Evolutionary conservation across 2,113 vertebrate genomes (phyloP).

Genomic region (Entelurus aequoreus): DNA sequence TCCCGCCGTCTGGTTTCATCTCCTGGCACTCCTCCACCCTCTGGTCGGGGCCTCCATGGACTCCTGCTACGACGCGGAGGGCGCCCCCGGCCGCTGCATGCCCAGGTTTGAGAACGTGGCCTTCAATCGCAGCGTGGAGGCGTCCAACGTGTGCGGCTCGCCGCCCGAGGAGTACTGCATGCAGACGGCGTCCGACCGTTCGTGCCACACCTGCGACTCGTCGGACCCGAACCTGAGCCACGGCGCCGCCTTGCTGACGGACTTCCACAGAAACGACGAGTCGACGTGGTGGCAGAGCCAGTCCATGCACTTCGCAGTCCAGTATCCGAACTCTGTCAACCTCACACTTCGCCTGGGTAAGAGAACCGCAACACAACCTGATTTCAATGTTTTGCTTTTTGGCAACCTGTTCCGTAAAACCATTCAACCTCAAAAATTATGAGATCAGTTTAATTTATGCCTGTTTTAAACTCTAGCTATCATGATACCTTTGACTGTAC

Average conservation of each 20-base stretch:
- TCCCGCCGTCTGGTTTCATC: slow-evolving; percentile 38
- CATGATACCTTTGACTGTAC: too few species aligned
- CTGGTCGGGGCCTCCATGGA: slow-evolving; percentile 64
- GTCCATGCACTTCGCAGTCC: slow-evolving; percentile 87
- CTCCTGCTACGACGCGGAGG: slow-evolving; percentile 74
- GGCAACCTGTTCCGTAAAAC: too few species aligned
- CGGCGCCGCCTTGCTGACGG: slow-evolving; percentile 81
- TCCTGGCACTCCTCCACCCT: slow-evolving; percentile 26
- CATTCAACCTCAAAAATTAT: too few species aligned
- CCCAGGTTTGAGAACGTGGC: slow-evolving; percentile 87
- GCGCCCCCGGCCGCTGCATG: slow-evolving; percentile 77
- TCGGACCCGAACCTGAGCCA: slow-evolving; percentile 69
- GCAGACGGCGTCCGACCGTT: slow-evolving; percentile 78
- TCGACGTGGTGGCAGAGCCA: slow-evolving; percentile 97
- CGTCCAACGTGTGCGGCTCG: slow-evolving; percentile 80
- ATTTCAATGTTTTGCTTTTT: background rate
- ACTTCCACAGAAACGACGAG: slow-evolving; percentile 88
- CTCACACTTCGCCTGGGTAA: slow-evolving; percentile 86
- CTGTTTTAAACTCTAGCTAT: too few species aligned
- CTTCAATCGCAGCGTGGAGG: slow-evolving; percentile 71
- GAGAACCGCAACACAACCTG: slow-evolving; percentile 32
- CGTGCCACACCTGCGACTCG: slow-evolving; percentile 80
- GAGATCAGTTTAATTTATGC: too few species aligned
- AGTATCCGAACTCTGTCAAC: slow-evolving; percentile 86
- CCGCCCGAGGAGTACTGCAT: slow-evolving; percentile 87